Conservation (phyloP, 2,113 vertebrate species). For the Sturnus vulgaris region DNA sequence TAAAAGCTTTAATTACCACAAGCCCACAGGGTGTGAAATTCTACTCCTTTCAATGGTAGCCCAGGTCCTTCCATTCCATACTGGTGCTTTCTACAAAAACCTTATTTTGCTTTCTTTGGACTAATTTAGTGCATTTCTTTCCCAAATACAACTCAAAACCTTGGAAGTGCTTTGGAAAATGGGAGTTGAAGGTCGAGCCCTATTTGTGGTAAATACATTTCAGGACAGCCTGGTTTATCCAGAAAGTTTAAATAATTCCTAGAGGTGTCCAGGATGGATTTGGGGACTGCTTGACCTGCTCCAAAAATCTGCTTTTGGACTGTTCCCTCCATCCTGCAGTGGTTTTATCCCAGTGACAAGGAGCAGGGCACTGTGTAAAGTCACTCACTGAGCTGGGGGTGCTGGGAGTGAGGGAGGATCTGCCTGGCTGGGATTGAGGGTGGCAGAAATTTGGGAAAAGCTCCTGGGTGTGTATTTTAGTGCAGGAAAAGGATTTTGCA, state of each 20-base stretch:
- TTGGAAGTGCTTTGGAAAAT: neutral
- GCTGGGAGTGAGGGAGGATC: fast-evolving
- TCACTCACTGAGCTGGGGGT: neutral
- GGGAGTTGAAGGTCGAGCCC: neutral
- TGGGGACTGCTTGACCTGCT: neutral
- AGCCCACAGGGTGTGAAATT: neutral
- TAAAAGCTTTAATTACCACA: neutral
- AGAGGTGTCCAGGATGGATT: neutral
- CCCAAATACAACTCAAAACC: neutral
- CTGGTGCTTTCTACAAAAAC: neutral
- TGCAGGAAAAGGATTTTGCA: neutral
- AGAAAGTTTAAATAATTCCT: neutral
- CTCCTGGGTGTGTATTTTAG: fast-evolving
- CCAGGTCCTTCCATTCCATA: neutral
- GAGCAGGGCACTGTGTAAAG: fast-evolving
- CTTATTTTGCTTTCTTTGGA: neutral
- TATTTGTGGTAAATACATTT: fast-evolving
- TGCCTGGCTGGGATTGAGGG: no score
- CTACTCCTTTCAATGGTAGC: fast-evolving
- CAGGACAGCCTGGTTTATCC: neutral
- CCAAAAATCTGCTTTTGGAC: neutral
- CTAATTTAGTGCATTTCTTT: neutral
- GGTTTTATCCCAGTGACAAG: neutral
- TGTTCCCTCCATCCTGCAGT: fast-evolving
- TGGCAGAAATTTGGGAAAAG: neutral